Evolutionary conservation across 2,797 vertebrate genomes (phyloP).

Genomic region (Toxotes lorentzi): DNA sequence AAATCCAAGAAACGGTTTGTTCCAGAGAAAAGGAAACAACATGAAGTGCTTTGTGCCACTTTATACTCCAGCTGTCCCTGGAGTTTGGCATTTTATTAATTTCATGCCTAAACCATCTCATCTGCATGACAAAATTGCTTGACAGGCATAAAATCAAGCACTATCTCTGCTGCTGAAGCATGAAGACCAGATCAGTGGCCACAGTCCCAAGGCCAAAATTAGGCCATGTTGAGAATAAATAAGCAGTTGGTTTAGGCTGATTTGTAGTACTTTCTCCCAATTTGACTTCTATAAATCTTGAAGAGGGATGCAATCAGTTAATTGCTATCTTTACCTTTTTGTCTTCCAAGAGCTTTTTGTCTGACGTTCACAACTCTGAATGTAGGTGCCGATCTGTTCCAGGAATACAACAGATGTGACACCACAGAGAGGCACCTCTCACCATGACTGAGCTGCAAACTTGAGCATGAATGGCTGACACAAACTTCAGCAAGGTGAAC

Average conservation of each 20-base stretch:
- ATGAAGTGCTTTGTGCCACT: slow-evolving; percentile 16
- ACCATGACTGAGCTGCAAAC: slow-evolving; percentile 24
- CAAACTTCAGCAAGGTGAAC: slow-evolving; percentile 59
- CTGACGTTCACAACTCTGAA: not conserved
- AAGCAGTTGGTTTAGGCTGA: not conserved
- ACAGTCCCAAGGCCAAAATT: slow-evolving; percentile 13
- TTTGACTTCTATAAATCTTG: not conserved
- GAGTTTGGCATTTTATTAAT: slow-evolving; percentile 42
- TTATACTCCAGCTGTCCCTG: slow-evolving; percentile 19
- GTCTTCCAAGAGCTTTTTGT: not conserved
- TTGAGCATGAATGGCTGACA: slow-evolving; percentile 31
- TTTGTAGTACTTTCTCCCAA: not conserved
- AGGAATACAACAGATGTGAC: slow-evolving; percentile 50
- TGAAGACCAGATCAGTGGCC: slow-evolving; percentile 17
- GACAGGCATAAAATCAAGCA: slow-evolving; percentile 55
- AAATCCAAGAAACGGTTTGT: slow-evolving; percentile 7
- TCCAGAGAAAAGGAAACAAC: not conserved
- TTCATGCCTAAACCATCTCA: slow-evolving; percentile 56
- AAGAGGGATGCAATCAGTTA: not conserved
- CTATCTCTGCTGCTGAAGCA: slow-evolving; percentile 26
- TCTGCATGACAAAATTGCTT: slow-evolving; percentile 60
- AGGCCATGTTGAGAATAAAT: slow-evolving; percentile 10
- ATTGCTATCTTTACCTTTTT: not conserved
- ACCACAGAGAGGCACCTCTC: slow-evolving; percentile 38
- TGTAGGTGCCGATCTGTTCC: slow-evolving; percentile 17